phyloP scores from a whole-genome alignment of 2,888 invertebrate genomes.

The Chromoteleia sp. region DNA sequence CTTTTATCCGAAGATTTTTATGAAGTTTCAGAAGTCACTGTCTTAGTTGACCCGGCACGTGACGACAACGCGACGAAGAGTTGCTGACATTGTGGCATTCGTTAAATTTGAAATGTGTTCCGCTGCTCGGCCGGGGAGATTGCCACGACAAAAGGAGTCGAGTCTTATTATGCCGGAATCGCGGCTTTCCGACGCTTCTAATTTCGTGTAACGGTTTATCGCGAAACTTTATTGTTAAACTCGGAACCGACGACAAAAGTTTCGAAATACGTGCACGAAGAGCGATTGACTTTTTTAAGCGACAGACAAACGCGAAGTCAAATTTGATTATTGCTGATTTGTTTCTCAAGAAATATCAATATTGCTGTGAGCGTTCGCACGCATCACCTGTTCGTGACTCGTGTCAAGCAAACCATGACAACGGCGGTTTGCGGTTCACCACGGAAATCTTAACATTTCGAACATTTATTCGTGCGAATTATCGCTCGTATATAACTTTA shows the following conservation, averaged over 20 bases:
- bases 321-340: constrained; percentile 49
- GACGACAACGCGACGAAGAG: constrained; percentile 22
- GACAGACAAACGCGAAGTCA: too few relatives aligned
- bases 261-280: constrained; percentile 25
- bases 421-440: constrained; percentile 33
- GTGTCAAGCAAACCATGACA: constrained; percentile 42
- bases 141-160: constrained; percentile 8
- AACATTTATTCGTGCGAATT: constrained; percentile 1
- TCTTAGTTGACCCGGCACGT: constrained; percentile 16
- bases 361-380: constrained; percentile 22
- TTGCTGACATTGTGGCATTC: constrained; percentile 35
- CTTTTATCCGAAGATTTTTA: constrained; percentile 39
- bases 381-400: constrained; percentile 52
- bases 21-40: constrained; percentile 26
- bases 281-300: too few relatives aligned
- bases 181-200: constrained; percentile 10
- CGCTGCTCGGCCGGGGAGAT: neutral
- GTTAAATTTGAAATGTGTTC: constrained; percentile 50
- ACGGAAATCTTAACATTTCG: constrained; percentile 32
- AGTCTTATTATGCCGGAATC: neutral
- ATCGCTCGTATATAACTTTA: too few relatives aligned
- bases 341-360: constrained; percentile 47
- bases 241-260: constrained; percentile 12
- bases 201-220: constrained; percentile 28
- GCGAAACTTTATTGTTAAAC: constrained; percentile 8